Conservation (phyloP, 1,140 invertebrate species). For the Elymnias hypermnestra region DNA sequence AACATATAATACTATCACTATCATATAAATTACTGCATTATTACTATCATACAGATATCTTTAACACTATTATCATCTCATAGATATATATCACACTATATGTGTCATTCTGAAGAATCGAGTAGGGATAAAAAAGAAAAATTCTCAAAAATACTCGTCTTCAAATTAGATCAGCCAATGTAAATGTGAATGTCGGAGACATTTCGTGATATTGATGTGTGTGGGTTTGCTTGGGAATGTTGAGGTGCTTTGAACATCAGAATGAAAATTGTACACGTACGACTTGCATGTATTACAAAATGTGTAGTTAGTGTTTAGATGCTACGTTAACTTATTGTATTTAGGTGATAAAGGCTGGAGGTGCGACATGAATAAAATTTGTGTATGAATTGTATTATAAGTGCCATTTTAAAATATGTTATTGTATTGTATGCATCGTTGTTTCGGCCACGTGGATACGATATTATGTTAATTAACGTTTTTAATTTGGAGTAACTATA, state of each 20-base stretch:
- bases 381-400: slow-evolving; percentile 44
- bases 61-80: too few relatives aligned
- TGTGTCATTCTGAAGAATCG: too few relatives aligned
- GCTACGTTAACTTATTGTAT: slow-evolving; percentile 28
- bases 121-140: too few relatives aligned
- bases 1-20: too few relatives aligned
- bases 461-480: slow-evolving; percentile 27
- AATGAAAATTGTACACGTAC: slow-evolving; percentile 3
- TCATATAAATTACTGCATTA: too few relatives aligned
- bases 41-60: too few relatives aligned
- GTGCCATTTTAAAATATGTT: slow-evolving; percentile 47
- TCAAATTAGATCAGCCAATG: too few relatives aligned
- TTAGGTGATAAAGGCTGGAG: slow-evolving; percentile 10
- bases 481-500: slow-evolving; percentile 31
- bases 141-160: too few relatives aligned
- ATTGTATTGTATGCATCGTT: slow-evolving; percentile 25
- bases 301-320: slow-evolving; percentile 15
- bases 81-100: too few relatives aligned
- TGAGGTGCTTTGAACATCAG: slow-evolving; percentile 6
- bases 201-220: slow-evolving; percentile 10
- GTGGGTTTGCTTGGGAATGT: slow-evolving; percentile 15
- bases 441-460: slow-evolving; percentile 33
- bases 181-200: slow-evolving; percentile 1
- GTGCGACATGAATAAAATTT: slow-evolving; percentile 35
- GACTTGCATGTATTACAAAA: slow-evolving; percentile 8